Conservation (phyloP, 2,113 vertebrate genomes). For the Nyctibius bracteatus region DNA sequence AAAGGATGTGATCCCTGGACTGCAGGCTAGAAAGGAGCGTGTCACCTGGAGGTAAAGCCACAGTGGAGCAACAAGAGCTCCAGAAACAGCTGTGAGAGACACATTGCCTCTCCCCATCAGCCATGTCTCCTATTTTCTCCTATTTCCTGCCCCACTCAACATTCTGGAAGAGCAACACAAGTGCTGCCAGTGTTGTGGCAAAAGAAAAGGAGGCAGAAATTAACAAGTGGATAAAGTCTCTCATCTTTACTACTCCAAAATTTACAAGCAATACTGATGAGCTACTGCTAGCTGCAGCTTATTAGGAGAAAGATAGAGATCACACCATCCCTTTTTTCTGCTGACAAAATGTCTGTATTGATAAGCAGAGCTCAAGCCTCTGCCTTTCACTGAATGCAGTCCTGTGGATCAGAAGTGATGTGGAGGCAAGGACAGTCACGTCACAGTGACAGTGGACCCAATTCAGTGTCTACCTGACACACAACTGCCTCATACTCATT, state of each 20-base stretch:
- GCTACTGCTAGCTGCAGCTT: neutral
- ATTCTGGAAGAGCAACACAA: neutral
- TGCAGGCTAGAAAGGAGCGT: neutral
- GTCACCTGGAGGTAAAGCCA: neutral
- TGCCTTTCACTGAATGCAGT: neutral
- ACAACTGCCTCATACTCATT: neutral
- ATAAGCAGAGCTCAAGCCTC: neutral
- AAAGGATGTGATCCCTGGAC: neutral
- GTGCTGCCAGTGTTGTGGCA: neutral
- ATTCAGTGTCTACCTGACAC: neutral
- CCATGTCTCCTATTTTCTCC: neutral
- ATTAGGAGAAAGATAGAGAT: neutral
- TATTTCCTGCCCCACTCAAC: neutral
- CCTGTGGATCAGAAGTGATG: neutral
- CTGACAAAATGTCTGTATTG: neutral
- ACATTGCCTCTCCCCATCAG: neutral
- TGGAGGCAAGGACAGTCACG: neutral
- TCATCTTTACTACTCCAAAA: neutral
- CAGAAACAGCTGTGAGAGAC: neutral
- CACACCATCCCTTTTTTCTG: accelerated
- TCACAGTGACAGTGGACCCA: neutral
- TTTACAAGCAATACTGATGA: neutral
- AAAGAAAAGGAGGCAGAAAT: neutral
- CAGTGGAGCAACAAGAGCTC: neutral
- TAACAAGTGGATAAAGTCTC: neutral